Base-by-base conservation (phyloP, 2,888 invertebrate species). In the Agonopterix subpropinquella region DNA sequence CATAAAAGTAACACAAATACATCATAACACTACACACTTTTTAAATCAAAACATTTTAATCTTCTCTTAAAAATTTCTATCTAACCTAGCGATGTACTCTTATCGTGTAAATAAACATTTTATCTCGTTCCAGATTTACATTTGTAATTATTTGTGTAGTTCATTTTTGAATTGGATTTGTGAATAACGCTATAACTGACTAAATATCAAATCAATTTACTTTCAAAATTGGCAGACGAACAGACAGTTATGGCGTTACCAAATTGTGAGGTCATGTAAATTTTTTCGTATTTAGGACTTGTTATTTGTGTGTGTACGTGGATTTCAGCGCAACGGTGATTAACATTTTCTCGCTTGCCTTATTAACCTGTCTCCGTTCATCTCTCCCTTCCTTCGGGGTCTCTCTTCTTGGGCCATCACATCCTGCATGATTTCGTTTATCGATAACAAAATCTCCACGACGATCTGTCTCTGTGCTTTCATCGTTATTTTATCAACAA, bases 311-410 rank as follows among this genome's bases (percentile, higher is more conserved):
- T 86, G 86, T 85, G 85, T 81, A 66, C 78, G 85, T 87, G 87
- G 82, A 70, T 82, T 84, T 85, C 80, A 67, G 79, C 80, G 80
- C 80, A 79, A 77, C 77, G 86, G 80, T 82, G 77, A 80, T 75
- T 85, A 87, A 85, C 74, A 71, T 80, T 83, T 82, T 84, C 81
- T 85, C 77, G 87, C 87, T 87, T 87, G 87, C 87, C 87, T 85
- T 78, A 73, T 79, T 80, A 85, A 80, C 77, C 77, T 56, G 67
- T 71, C 77, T 80, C 80, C 67, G 53, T 74, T 70, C 73, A 66
- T 63, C 62, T 44, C 64, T 58, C 73, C 79, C 59, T 58, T 77
- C 79, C 80, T 67, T 64, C 64, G 73, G 80, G 77, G 73, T 70
- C 65, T 73, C 67, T 70, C 71, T 70, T 72, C 66, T 68, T 62